phyloP scores from a whole-genome alignment of 2,797 vertebrate species.

The Mycteria americana region DNA sequence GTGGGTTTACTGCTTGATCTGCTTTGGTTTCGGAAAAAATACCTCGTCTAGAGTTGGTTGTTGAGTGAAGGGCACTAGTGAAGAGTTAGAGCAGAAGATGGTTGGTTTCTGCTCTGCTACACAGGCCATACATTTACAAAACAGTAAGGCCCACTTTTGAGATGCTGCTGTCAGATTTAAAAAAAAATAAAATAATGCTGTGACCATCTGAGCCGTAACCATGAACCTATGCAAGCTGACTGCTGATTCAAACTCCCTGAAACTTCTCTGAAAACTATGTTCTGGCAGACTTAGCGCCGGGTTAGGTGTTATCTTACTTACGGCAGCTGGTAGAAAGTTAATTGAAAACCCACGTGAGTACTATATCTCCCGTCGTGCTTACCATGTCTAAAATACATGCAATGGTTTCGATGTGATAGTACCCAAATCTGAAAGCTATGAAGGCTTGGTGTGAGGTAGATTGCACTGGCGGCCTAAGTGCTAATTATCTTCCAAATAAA shows the following conservation, averaged over 20 bases:
- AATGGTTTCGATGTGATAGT: neutral
- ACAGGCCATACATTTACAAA: neutral
- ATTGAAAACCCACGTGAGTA: neutral
- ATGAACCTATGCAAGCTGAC: neutral
- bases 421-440: neutral
- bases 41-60: neutral
- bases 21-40: neutral
- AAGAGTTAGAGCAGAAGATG: neutral
- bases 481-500: neutral
- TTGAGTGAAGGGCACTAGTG: neutral
- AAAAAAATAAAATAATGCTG: neutral
- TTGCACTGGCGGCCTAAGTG: neutral
- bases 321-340: neutral
- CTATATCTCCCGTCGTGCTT: neutral
- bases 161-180: neutral
- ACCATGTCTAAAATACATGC: neutral
- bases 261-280: neutral
- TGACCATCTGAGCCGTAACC: neutral
- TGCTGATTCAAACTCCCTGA: neutral
- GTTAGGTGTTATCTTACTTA: slow-evolving; percentile 2
- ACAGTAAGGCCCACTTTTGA: neutral
- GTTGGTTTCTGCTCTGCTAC: neutral
- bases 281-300: neutral
- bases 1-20: neutral
- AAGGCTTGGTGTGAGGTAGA: neutral